phyloP scores from a whole-genome alignment of 2,113 vertebrate species.

The Oenanthe melanoleuca region DNA sequence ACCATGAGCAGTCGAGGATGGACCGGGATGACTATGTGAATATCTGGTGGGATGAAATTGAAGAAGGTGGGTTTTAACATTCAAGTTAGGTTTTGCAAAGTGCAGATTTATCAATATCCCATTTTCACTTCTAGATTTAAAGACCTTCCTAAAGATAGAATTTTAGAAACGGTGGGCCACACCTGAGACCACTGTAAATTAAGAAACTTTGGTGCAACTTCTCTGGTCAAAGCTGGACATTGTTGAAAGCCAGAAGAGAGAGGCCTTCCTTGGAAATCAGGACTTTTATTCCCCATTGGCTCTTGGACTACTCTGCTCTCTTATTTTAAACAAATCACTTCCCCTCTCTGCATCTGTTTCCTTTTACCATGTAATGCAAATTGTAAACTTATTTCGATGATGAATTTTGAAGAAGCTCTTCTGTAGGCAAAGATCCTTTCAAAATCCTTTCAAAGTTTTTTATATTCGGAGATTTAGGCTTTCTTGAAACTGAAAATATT shows the following conservation, averaged over 20 bases:
- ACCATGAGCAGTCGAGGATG: slow-evolving; percentile 88
- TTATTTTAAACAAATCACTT: background rate
- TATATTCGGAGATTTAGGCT: background rate
- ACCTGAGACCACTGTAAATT: background rate
- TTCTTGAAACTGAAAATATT: background rate
- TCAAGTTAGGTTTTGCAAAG: background rate
- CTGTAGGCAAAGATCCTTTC: background rate
- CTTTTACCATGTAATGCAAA: background rate
- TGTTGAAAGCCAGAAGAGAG: background rate
- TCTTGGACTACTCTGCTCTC: background rate
- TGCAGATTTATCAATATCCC: background rate
- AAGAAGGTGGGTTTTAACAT: slow-evolving; percentile 71
- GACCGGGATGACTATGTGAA: slow-evolving; percentile 91
- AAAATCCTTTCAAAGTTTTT: background rate
- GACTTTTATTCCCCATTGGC: background rate
- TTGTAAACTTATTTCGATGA: background rate
- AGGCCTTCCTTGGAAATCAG: background rate
- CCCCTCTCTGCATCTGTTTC: background rate
- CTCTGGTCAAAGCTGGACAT: background rate
- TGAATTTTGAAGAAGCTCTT: background rate
- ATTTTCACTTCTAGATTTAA: background rate
- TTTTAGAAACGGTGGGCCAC: background rate
- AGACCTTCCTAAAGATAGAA: background rate
- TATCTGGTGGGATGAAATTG: slow-evolving; percentile 88
- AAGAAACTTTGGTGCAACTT: background rate